Evolutionary conservation across 2,113 vertebrate genomes (phyloP).

Genomic region (Oceanodroma tethys): DNA sequence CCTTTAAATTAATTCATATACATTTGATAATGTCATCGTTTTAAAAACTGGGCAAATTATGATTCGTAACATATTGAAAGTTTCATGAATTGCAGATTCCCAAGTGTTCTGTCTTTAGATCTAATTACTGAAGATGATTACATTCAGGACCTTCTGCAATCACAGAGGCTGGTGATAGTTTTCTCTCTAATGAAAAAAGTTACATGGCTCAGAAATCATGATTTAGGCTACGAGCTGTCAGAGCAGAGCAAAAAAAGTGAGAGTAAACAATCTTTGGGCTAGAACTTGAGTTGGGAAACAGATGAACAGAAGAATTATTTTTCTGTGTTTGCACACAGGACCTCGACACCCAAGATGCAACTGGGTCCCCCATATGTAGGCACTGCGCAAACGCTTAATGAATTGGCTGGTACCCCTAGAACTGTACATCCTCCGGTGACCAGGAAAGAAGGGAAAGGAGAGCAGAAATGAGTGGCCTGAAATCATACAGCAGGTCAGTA

Average conservation of each 20-base stretch:
- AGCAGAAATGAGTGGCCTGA: background rate
- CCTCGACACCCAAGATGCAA: background rate
- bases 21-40: background rate
- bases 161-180: background rate
- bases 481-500: background rate
- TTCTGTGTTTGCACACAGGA: background rate
- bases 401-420: background rate
- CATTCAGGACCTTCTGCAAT: background rate
- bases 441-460: background rate
- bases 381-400: background rate
- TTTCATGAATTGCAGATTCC: constrained; percentile 3
- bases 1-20: background rate
- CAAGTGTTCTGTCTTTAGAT: background rate
- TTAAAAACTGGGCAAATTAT: background rate
- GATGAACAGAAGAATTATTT: background rate
- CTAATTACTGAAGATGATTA: constrained; percentile 40
- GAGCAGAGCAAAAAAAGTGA: background rate
- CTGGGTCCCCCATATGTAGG: background rate
- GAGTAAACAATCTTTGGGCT: background rate
- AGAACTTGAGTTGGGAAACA: background rate
- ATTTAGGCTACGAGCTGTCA: background rate
- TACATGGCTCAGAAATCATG: background rate
- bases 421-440: background rate
- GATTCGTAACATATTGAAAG: constrained; percentile 7
- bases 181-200: background rate